These are phyloP conservation scores for Triops cancriformis DNA, from an alignment of 1,140 invertebrate genomes.

Conservation along the genomic window DNA sequence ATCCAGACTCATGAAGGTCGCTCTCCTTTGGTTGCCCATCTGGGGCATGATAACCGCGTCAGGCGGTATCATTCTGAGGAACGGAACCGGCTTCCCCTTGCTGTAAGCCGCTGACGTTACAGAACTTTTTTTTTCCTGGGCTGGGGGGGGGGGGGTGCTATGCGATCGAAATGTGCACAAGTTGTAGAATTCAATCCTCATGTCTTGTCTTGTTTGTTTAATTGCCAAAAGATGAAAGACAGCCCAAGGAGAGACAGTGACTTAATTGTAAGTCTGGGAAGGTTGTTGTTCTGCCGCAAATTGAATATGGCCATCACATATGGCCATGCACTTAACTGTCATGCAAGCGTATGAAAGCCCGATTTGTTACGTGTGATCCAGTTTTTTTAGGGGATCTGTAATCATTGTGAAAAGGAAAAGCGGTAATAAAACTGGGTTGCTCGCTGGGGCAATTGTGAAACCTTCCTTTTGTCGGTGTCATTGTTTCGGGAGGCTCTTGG, in stretches of 20 bases:
- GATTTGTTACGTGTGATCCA: no score
- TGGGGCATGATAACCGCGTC: background rate
- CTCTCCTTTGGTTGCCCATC: constrained; percentile 9
- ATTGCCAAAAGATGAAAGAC: constrained; percentile 3
- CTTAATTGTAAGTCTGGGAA: background rate
- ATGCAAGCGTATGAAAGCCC: no score
- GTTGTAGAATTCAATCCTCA: background rate
- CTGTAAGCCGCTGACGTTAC: background rate
- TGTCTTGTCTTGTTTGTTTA: background rate
- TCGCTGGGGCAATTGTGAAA: no score
- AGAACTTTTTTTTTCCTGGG: background rate
- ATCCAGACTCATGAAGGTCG: constrained; percentile 12
- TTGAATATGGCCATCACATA: no score
- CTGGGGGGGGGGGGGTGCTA: background rate
- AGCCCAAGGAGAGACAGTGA: background rate
- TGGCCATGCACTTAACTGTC: no score
- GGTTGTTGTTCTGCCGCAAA: background rate
- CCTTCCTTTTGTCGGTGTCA: no score
- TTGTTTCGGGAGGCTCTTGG: no score
- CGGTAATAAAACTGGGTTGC: no score
- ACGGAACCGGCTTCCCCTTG: background rate
- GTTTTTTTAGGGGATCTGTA: no score
- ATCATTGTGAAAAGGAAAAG: no score
- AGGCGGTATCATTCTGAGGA: background rate
- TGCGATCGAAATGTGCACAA: background rate